Evolutionary conservation across 2,888 invertebrate genomes (phyloP), one percentile per base, ranked within the genome.

Genomic region (Cataglyphis rosenhaueri): DNA sequence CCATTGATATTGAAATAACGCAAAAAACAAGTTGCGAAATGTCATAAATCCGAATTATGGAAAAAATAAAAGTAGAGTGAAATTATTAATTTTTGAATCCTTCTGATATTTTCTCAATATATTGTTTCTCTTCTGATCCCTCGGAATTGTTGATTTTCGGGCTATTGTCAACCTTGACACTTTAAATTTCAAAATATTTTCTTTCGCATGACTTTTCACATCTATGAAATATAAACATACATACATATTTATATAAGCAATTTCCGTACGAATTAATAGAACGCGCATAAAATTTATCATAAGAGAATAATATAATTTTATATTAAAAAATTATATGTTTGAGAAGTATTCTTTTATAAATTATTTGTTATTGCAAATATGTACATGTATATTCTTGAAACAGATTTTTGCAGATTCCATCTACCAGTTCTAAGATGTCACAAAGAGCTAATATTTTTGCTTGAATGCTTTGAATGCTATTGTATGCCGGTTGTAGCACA

Each of bases 401-500:
- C 9, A 74, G n/a, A 32, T 44, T 62, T 74, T 74, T 73, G 18
- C 64, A 35, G 6, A 62, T 32, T 79, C 38, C 35, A 55, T 32
- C 41, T 82, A 70, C 55, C 3, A 21, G n/a, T 41, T 74, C 62
- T n/a, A 82, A 85, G 78, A 79, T 84, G 71, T 59, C 59, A 83
- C 65, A 32, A 84, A 64, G 59, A 88, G 73, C 82, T 84, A 81
- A 85, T 71, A 81, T 88, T 88, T 85, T 70, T 86, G 78, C 83
- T 83, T 83, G 84, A 88, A 84, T 68, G 88, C 82, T 81, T 66
- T 44, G 81, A 86, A 82, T 84, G 84, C 65, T 81, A 86, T 83
- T 86, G 81, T 88, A 78, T 59, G 32, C 74, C 62, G 25, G 48
- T 85, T 87, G 86, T 64, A 81, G 70, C 76, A 59, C 52, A 84